Evolutionary conservation across 2,888 invertebrate genomes (phyloP).

Genomic region (Actias luna): DNA sequence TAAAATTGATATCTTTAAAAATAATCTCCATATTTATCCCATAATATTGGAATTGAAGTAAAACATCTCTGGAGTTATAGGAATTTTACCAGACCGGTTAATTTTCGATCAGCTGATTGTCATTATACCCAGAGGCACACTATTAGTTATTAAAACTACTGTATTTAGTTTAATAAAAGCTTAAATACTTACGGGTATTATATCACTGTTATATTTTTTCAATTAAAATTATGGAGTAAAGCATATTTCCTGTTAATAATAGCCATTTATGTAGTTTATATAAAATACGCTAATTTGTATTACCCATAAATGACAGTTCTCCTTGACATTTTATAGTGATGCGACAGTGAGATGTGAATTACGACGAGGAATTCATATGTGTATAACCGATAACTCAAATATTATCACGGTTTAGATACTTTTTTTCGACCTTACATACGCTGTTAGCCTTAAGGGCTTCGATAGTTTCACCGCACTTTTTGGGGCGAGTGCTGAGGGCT

Average conservation of each 20-base stretch:
- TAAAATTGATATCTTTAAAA: neutral
- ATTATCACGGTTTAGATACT: too few species aligned
- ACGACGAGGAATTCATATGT: too few species aligned
- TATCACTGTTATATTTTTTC: neutral
- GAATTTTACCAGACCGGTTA: neutral
- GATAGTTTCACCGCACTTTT: too few species aligned
- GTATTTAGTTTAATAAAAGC: neutral
- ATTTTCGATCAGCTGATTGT: conserved; percentile 8
- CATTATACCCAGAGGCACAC: neutral
- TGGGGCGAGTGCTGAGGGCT: too few species aligned
- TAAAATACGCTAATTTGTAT: neutral
- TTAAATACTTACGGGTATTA: neutral
- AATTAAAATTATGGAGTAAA: neutral
- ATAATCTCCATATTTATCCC: neutral
- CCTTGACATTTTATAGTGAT: neutral
- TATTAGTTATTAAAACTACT: neutral
- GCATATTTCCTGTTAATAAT: neutral
- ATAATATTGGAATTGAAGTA: neutral
- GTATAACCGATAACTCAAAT: too few species aligned
- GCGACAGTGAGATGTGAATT: neutral
- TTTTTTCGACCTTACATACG: too few species aligned
- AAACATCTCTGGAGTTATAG: neutral
- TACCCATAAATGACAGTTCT: neutral
- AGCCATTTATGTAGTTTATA: neutral
- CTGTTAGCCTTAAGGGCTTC: too few species aligned